Base-by-base conservation (phyloP, 30 jellyfish, hydroid and myxozoan species). In the Hydra vulgaris region DNA sequence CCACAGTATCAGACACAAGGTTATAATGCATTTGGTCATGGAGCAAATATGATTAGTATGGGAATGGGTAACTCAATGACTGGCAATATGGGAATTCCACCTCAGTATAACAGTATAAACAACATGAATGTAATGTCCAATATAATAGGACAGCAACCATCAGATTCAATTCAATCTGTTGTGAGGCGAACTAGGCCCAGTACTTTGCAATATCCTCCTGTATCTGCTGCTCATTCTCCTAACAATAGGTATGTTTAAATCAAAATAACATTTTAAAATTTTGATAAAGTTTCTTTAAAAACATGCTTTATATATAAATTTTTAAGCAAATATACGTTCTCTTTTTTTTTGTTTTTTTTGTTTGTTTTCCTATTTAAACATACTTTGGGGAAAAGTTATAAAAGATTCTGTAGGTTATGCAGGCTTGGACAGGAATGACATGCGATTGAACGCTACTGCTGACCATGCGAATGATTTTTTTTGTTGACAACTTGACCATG, bases 1-100 rank as follows among this genome's bases (percentile, higher is more conserved):
- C 98, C 99, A 79, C 94, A 83, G 81, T 92, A 92, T 84, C 95
- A 93, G 88, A 89, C 95, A 16, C 98, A 96, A 15, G 98, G 98
- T 7, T 86, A 83, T 73, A 87, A 85, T 70, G 70, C 25, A 23
- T 74, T 53, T 67, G 95, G 96, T 16, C 96, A 95, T 7, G 94
- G 90, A 0, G 91, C 85, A 66, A 79, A 61, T 77, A 73, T 82
- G 89, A 73, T 5, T 73, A 79, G 22, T 79, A 90, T 90, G 97
- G 95, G 94, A 27, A 92, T 88, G 84, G 93, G 78, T 0, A 88
- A 69, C 0, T 84, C 96, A 19, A 86, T 82, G 76, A 87, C 96
- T 16, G 94, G 94, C 17, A 80, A 81, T 55, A 84, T 87, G 94
- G 95, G 95, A 18, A 84, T 92, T 94, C 99, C 95, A 21, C 99